Percentiles rank a stretch among this genome's conserved stretches.
Evolutionary conservation across 2,797 vertebrate species (phyloP).

Genomic region (Hydrocynus forskahlii): DNA sequence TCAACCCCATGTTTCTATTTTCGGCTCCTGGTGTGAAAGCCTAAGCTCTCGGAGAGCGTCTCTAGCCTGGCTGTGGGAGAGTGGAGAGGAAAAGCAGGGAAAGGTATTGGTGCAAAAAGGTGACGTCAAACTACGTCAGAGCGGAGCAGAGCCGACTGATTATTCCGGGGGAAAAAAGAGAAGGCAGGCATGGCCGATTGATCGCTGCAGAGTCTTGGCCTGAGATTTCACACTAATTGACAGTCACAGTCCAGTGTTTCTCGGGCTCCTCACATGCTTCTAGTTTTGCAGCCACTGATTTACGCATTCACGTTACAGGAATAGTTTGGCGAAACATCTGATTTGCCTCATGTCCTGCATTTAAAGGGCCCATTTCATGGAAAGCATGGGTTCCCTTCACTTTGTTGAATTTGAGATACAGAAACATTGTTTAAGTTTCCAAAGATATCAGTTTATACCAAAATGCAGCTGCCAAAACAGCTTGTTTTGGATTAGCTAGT

Average conservation of each 20-base stretch:
- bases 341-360: no score
- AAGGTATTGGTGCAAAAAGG: slow-evolving; percentile 36
- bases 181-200: neutral
- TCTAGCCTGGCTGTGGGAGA: slow-evolving; percentile 24
- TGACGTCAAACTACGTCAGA: slow-evolving; percentile 41
- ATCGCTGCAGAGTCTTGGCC: neutral
- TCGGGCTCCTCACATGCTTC: neutral
- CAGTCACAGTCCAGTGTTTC: neutral
- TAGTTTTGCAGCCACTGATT: neutral
- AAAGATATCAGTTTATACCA: no score
- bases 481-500: no score
- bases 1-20: slow-evolving; percentile 39
- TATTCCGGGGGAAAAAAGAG: neutral
- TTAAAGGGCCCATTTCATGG: no score
- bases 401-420: no score
- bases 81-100: slow-evolving; percentile 2
- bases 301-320: neutral
- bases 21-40: slow-evolving; percentile 41
- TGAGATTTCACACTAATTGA: neutral
- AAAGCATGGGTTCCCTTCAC: no score
- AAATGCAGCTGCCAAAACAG: no score
- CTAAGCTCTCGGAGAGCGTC: no score
- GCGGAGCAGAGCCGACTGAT: neutral
- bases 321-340: neutral
- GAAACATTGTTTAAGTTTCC: no score